Base-by-base conservation (phyloP, 2,113 vertebrate species). In the Urocolius indicus region DNA sequence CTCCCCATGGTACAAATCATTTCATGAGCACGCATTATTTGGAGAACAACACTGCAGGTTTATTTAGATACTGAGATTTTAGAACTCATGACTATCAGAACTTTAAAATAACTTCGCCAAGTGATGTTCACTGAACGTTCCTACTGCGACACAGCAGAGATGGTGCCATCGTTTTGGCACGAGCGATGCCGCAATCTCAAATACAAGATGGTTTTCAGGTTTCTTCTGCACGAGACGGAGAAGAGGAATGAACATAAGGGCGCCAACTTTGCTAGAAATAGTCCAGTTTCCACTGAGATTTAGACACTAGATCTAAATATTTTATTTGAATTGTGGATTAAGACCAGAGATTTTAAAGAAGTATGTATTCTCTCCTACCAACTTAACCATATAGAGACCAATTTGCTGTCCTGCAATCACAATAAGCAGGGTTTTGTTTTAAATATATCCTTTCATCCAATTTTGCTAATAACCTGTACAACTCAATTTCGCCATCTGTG, bases 321-420 rank as follows among this genome's bases (percentile, higher is more conserved):
- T 59, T 69, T 26, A n/a, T 83, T 74, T 93, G n/a, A 85, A 85
- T 41, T 34, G 9, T 11, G 9, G 13, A 82, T 87, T 62, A 87
- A 87, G 22, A 79, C 8, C 32, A 54, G 84, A 43, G 26, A 79
- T 54, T 77, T 86, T 57, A 59, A 67, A 58, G 62, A 85, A 69
- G 49, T 13, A 61, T 0, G 0, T 69, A 19, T 62, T 63, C 77
- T 80, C 10, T 9, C 34, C 10, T 59, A 66, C 30, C 1, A 0
- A 49, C 1, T 1, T 7, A 63, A 3, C 19, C 34, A 75, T 17
- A 84, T 55, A 51, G 86, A 90, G 75, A 74, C 11, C 30, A 51
- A 48, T 41, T 6, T 81, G 29, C 32, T 71, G 18, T 71, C 61
- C 87, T 72, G 46, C 41, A 71, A 63, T 55, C 48, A 58, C 6